Evolutionary conservation across 2,888 invertebrate genomes (phyloP), one percentile per base, ranked within the genome.

Genomic region (Epinotia demarniana): DNA sequence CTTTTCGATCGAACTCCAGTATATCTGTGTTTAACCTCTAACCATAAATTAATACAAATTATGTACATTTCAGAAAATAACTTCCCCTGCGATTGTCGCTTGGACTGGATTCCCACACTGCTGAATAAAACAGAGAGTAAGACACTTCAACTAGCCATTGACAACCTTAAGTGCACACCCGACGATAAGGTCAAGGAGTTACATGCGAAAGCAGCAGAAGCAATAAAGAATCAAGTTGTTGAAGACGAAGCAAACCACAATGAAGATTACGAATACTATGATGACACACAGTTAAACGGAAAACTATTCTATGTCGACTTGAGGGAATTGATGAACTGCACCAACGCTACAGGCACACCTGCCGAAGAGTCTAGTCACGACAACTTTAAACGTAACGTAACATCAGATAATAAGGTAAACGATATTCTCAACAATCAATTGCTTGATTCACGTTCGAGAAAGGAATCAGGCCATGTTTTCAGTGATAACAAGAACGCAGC

Each of bases 241-340:
- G 89, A 86, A 61, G 87, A 87, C 0, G 86, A 86, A 2, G 82
- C 81, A 77, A 80, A 57, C 11, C 84, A 83, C 76, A 86, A 80
- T 67, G 73, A 77, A 12, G 92, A 93, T 9, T 92, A 91, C 55
- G 94, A 94, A 81, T 93, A 92, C 77, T 94, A 94, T 55, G 94
- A 94, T 27, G 92, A 92, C 0, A 83, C 89, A 1, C 90, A 92
- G 79, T 80, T 93, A 0, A 89, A 91, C 67, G 94, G 93, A n/a
- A 92, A 89, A 77, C 79, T 94, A 3, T 94, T 94, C 78, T 94
- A 92, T 69, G 80, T 87, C 53, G 93, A 94, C 72, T 79, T 93
- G 43, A 89, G 92, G 80, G 87, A 87, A 63, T 78, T 93, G 57
- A 82, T 92, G 1, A 90, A 91, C 72, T 93, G 93, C 72, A 82